phyloP scores from a whole-genome alignment of 2,888 invertebrate species.

The Bhutanitis thaidina region DNA sequence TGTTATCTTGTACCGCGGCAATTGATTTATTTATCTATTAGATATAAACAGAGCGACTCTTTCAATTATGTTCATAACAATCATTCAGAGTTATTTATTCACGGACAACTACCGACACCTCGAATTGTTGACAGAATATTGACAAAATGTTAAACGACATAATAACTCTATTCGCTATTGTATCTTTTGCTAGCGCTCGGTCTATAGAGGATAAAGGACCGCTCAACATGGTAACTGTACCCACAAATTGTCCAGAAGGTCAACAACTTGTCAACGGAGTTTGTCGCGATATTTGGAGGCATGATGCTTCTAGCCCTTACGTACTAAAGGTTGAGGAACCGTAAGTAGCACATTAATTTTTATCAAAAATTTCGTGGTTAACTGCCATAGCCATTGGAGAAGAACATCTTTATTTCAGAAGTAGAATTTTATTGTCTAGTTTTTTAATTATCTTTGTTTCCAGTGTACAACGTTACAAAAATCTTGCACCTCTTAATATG shows the following conservation, averaged over 20 bases:
- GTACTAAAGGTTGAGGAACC: neutral
- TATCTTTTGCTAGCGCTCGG: constrained; percentile 25
- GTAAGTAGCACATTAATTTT: neutral
- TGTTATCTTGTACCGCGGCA: constrained; percentile 7
- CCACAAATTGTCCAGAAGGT: constrained; percentile 28
- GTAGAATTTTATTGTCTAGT: too few relatives aligned
- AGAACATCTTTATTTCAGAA: too few relatives aligned
- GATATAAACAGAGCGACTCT: constrained; percentile 8
- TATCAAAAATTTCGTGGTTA: too few relatives aligned
- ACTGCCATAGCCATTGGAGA: too few relatives aligned
- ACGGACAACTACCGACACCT: neutral
- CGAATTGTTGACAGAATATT: neutral
- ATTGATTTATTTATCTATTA: constrained; percentile 19
- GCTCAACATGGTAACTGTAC: constrained; percentile 25
- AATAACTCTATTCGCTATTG: constrained; percentile 19
- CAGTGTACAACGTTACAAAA: neutral
- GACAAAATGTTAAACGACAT: constrained; percentile 11
- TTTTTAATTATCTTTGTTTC: neutral
- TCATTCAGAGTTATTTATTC: constrained; percentile 6
- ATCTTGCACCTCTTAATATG: constrained; percentile 18
- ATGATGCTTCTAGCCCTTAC: neutral
- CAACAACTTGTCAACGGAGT: constrained; percentile 26
- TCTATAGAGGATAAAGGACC: constrained; percentile 12
- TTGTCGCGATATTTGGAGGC: constrained; percentile 28
- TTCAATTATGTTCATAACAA: constrained; percentile 1